Conservation (phyloP, 2,113 vertebrate genomes). For the Peromyscus maniculatus region DNA sequence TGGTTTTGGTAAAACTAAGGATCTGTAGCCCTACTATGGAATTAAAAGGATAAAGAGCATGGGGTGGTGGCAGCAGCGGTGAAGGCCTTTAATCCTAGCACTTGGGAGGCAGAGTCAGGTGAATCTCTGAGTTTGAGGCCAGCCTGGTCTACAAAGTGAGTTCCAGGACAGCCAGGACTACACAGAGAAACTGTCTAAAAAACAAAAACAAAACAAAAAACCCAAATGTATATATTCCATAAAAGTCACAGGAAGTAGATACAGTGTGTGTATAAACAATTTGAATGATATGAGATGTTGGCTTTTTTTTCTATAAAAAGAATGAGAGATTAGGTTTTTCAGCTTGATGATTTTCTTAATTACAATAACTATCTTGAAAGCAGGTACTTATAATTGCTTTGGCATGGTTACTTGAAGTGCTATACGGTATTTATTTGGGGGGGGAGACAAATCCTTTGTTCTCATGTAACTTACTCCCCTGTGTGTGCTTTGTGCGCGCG, state of each 20-base stretch:
- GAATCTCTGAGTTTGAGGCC: background rate
- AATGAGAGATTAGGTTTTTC: background rate
- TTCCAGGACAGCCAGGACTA: background rate
- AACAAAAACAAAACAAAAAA: background rate
- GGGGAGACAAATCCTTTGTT: background rate
- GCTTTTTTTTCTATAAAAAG: constrained; percentile 27
- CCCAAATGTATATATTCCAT: background rate
- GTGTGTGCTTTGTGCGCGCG: fast-evolving
- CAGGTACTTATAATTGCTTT: background rate
- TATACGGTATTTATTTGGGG: background rate
- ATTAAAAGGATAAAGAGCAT: background rate
- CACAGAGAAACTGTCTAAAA: background rate
- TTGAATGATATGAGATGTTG: background rate
- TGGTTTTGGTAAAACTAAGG: background rate
- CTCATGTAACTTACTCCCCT: background rate
- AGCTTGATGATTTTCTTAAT: background rate
- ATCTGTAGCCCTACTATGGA: background rate
- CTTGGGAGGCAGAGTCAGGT: background rate
- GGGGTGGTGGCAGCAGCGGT: background rate
- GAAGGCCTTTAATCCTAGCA: background rate
- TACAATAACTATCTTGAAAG: background rate
- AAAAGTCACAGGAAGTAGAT: background rate
- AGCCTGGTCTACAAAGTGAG: background rate
- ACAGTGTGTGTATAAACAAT: background rate
- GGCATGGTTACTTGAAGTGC: background rate